These are phyloP conservation scores for Phrynosoma platyrhinos DNA, from an alignment of 2,113 vertebrate species.

Conservation along the genomic window DNA sequence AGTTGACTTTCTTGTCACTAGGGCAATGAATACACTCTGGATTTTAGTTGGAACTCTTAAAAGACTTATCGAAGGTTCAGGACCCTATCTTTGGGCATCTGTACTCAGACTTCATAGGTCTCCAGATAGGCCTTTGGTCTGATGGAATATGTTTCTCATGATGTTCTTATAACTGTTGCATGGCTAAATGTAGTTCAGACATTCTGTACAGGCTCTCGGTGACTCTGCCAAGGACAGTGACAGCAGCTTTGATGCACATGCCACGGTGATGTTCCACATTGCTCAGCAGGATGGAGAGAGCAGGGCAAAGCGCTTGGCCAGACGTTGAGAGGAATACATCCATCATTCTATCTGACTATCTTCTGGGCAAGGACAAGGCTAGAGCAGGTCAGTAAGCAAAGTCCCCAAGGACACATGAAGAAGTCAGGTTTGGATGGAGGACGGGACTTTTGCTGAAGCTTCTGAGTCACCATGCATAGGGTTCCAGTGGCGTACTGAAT, in stretches of 20 bases:
- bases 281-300: neutral
- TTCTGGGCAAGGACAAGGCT: neutral
- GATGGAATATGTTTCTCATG: no score
- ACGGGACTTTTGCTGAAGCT: neutral
- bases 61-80: no score
- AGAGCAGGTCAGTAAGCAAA: neutral
- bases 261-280: neutral
- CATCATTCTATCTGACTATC: constrained; percentile 22
- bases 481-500: neutral
- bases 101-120: no score
- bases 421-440: neutral
- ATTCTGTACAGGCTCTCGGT: neutral
- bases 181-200: neutral
- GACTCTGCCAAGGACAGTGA: neutral
- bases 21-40: no score
- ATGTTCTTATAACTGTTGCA: neutral
- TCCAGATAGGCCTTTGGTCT: no score
- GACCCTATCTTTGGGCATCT: no score
- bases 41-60: no score
- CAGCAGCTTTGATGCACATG: neutral
- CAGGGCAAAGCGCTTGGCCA: neutral
- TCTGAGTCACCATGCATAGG: neutral
- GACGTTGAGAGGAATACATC: neutral
- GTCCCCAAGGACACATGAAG: neutral
- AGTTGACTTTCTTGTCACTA: no score